Evolutionary conservation across 1,140 invertebrate genomes (phyloP).

Genomic region (Diploscapter pachys): DNA sequence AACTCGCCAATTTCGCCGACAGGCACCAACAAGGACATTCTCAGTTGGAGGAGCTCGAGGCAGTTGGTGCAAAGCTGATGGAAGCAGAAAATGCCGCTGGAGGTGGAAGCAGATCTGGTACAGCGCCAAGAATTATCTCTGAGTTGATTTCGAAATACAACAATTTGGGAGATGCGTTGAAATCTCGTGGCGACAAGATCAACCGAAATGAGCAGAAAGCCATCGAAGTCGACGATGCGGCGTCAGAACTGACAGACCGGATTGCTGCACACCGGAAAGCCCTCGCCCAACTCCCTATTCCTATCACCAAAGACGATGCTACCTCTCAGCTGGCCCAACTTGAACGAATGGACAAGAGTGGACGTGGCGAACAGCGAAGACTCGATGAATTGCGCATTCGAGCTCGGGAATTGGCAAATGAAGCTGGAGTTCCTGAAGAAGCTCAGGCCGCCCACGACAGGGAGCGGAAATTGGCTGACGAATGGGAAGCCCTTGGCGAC

Average conservation of each 20-base stretch:
- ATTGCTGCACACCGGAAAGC: slow-evolving; percentile 16
- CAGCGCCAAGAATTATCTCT: background rate
- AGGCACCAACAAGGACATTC: slow-evolving; percentile 9
- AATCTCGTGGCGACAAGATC: slow-evolving; percentile 20
- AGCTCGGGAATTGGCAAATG: slow-evolving; percentile 17
- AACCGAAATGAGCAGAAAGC: slow-evolving; percentile 25
- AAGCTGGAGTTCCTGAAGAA: slow-evolving; percentile 20
- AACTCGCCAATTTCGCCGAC: background rate
- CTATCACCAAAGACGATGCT: slow-evolving; percentile 18
- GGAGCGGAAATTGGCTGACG: slow-evolving; percentile 10
- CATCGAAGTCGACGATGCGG: slow-evolving; percentile 11
- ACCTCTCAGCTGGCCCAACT: slow-evolving; percentile 1
- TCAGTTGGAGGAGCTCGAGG: slow-evolving; percentile 17
- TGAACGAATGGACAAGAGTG: slow-evolving; percentile 22
- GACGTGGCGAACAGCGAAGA: slow-evolving; percentile 12
- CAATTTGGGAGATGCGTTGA: slow-evolving; percentile 2
- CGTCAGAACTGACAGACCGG: slow-evolving; percentile 1
- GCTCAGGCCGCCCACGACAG: slow-evolving; percentile 1
- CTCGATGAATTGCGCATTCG: slow-evolving; percentile 11
- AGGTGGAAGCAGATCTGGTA: background rate
- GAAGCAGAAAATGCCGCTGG: background rate
- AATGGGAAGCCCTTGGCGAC: background rate
- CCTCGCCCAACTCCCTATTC: slow-evolving; percentile 3
- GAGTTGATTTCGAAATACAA: slow-evolving; percentile 6
- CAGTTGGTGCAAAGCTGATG: background rate